Evolutionary conservation across 2,888 invertebrate species (phyloP), one percentile per base, ranked within the genome.

Genomic region (Ormyrus pomaceus): DNA sequence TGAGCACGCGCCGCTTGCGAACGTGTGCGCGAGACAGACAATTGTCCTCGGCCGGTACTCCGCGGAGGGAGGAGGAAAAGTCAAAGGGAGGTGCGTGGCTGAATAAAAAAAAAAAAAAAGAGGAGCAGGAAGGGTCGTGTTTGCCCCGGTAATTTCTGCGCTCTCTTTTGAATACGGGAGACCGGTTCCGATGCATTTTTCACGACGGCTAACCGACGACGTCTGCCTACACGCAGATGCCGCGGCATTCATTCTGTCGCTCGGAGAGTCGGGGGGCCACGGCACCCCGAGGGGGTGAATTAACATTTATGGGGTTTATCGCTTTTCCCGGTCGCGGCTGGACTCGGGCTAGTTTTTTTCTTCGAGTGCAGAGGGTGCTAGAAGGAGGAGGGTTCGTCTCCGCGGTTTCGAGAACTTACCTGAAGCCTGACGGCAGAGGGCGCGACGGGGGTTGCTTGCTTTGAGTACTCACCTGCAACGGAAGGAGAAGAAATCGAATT

Each of bases 391-490:
- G 58, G 0, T 13, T 72, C 19, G 10, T 48, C 4, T 6, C 9
- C 19, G n/a, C 9, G 11, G 71, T 50, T 71, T 59, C 19, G 4
- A 53, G 7, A 4, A 76, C 78, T 73, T 50, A 79, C 78, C 78
- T 73, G 51, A 6, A 53, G 56, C 0, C 19, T 19, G 19, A 19
- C n/a, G 1, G 34, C 34, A 34, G 34, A 34, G 34, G 34, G 34
- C 34, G n/a, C 34, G 10, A 51, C 34, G 19, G 6, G 34, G 34
- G 34, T 34, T 34, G 34, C 34, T 34, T 34, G 34, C 3, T 50
- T 10, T 6, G n/a, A n/a, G 64, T 64, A 80, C 80, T 80, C 76
- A 80, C 80, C 76, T 80, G 76, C 6, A 80, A 80, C 71, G 71
- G 0, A 66, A 4, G 65, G 65, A 10, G 7, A 70, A 55, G 19